These are phyloP conservation scores for Tragopan temminckii DNA, from an alignment of 2,797 vertebrate genomes.

Conservation along the genomic window DNA sequence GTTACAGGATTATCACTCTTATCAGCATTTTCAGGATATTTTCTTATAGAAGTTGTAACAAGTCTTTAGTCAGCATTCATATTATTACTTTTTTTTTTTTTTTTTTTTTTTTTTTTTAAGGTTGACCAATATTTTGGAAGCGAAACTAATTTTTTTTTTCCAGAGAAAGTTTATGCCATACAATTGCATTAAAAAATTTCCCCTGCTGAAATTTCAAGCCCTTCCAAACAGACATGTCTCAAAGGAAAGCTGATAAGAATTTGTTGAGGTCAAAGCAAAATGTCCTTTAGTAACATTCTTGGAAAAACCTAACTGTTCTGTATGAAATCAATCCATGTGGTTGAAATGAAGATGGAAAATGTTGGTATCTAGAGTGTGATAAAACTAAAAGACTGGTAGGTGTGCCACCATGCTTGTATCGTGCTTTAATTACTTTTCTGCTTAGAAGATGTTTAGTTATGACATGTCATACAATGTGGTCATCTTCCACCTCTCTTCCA, in stretches of 20 bases:
- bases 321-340: not conserved
- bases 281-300: not conserved
- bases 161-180: not conserved
- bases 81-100: not conserved
- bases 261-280: not conserved
- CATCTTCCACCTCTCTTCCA: not conserved
- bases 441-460: not conserved
- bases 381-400: not conserved
- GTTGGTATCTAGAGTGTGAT: not conserved
- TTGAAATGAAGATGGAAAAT: not conserved
- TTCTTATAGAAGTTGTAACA: not conserved
- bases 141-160: not conserved
- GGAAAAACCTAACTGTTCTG: not conserved
- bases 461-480: not conserved
- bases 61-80: not conserved
- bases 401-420: not conserved
- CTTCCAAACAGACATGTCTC: not conserved
- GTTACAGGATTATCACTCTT: not conserved
- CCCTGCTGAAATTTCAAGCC: not conserved
- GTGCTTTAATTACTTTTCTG: not conserved
- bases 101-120: not conserved
- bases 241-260: not conserved
- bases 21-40: not conserved
- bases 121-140: not conserved
- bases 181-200: not conserved